phyloP scores from a whole-genome alignment of 2,113 vertebrate genomes.

The Ariopsis seemanni region DNA sequence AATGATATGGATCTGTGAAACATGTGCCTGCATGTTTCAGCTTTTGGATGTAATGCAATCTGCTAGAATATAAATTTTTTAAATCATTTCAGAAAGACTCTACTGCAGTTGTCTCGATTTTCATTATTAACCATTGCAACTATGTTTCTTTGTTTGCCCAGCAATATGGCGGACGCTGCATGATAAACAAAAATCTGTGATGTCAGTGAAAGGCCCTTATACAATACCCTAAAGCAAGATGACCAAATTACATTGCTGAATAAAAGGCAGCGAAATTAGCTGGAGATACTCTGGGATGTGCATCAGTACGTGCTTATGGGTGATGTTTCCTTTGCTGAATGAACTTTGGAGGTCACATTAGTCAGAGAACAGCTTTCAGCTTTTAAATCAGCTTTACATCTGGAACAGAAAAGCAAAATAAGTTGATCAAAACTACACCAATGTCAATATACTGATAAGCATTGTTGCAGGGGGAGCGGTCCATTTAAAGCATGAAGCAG shows the following conservation, averaged over 20 bases:
- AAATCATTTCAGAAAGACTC: no score
- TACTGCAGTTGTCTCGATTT: no score
- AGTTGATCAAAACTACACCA: not conserved
- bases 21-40: not conserved
- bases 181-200: no score
- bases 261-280: not conserved
- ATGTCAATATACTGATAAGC: not conserved
- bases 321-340: not conserved
- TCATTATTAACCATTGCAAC: no score
- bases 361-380: not conserved
- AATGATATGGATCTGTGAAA: no score
- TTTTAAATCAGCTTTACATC: not conserved
- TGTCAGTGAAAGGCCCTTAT: no score
- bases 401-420: not conserved
- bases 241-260: no score
- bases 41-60: no score
- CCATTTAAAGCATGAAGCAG: not conserved
- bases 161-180: no score
- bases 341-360: fast-evolving
- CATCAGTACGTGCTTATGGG: not conserved
- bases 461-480: not conserved
- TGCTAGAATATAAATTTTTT: no score
- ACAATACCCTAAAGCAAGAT: not conserved
- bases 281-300: not conserved
- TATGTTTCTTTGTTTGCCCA: no score